Evolutionary conservation across 2,797 vertebrate species (phyloP).

Genomic region (Pteropus rufus): DNA sequence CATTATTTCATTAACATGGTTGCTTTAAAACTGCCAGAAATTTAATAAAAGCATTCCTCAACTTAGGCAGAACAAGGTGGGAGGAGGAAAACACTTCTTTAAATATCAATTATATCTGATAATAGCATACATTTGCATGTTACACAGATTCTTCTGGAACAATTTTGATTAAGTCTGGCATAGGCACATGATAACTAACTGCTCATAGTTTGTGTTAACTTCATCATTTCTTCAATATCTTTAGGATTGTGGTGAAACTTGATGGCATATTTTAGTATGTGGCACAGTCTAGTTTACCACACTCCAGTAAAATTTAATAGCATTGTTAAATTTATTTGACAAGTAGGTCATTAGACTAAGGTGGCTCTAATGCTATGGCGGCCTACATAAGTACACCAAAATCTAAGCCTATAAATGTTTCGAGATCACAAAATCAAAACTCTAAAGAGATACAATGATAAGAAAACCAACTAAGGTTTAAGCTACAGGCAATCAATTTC

Average conservation of each 20-base stretch:
- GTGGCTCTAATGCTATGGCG: not conserved
- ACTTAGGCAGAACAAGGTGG: not conserved
- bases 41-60: not conserved
- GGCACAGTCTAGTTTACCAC: not conserved
- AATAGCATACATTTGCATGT: not conserved
- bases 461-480: not conserved
- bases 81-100: not conserved
- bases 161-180: not conserved
- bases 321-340: not conserved
- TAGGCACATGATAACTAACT: not conserved
- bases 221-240: not conserved
- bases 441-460: not conserved
- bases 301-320: not conserved
- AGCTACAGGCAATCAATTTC: not conserved
- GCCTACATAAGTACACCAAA: not conserved
- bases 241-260: not conserved
- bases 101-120: not conserved
- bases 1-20: not conserved
- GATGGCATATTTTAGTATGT: not conserved
- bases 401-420: not conserved
- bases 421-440: not conserved
- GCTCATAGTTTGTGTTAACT: not conserved
- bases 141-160: not conserved
- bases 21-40: not conserved
- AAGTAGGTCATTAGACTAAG: not conserved